phyloP scores from a whole-genome alignment of 2,888 invertebrate genomes.

The Sthenelais limicola region DNA sequence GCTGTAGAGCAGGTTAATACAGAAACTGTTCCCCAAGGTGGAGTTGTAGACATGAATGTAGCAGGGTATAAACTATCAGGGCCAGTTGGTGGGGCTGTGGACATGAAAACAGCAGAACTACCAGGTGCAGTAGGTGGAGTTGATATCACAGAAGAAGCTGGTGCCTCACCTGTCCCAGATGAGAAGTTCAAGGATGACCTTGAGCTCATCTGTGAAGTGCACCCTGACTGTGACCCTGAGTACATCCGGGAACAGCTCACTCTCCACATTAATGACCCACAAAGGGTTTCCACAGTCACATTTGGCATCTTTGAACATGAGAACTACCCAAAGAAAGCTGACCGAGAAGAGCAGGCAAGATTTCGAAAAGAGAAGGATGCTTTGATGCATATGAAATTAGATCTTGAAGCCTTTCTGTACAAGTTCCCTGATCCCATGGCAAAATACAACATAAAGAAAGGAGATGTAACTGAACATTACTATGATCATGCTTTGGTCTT shows the following conservation, averaged over 20 bases:
- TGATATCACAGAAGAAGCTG: too few species aligned
- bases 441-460: background rate
- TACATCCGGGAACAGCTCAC: slow-evolving; percentile 60
- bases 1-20: too few species aligned
- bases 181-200: background rate
- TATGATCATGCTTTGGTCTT: slow-evolving; percentile 15
- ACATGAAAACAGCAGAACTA: background rate
- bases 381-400: slow-evolving; percentile 48
- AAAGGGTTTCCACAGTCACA: slow-evolving; percentile 58
- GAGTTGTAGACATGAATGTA: too few species aligned
- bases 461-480: slow-evolving; percentile 9
- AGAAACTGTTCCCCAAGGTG: too few species aligned
- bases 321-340: slow-evolving; percentile 60
- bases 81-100: too few species aligned
- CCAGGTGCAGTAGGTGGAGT: background rate
- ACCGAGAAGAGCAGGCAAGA: slow-evolving; percentile 53
- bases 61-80: too few species aligned
- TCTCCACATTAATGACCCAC: slow-evolving; percentile 49
- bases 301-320: slow-evolving; percentile 56
- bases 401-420: background rate
- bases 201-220: slow-evolving; percentile 50
- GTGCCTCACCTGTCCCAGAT: background rate
- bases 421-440: slow-evolving; percentile 1
- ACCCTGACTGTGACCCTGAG: slow-evolving; percentile 67
- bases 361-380: slow-evolving; percentile 48